Evolutionary conservation across 2,113 vertebrate genomes (phyloP).

Genomic region (Pimephales promelas): DNA sequence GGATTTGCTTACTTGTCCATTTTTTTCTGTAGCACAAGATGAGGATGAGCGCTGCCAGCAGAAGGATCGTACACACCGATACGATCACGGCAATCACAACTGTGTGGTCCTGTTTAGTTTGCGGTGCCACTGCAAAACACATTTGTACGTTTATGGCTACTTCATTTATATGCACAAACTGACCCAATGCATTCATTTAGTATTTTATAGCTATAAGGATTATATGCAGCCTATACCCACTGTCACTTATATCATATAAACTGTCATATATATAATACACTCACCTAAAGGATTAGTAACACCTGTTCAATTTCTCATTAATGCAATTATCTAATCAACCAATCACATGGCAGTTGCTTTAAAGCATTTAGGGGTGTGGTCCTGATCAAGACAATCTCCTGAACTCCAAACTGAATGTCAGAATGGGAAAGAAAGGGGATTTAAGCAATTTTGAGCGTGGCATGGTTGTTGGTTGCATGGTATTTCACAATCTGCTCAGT

Average conservation of each 20-base stretch:
- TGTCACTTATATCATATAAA: not conserved
- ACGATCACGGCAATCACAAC: constrained; percentile 55
- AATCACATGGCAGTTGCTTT: no score
- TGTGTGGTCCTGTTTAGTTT: constrained; percentile 61
- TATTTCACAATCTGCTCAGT: no score
- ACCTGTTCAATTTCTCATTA: no score
- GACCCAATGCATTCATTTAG: not conserved
- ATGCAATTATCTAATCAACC: no score
- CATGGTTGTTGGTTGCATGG: no score
- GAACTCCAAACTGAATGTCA: no score
- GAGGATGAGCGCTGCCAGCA: constrained; percentile 61
- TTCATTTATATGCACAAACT: not conserved
- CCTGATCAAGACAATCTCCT: no score
- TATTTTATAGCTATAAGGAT: not conserved
- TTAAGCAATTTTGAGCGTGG: no score
- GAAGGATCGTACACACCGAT: constrained; percentile 61
- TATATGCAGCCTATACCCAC: not conserved
- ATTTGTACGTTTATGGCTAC: constrained; percentile 22
- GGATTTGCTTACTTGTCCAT: constrained; percentile 65
- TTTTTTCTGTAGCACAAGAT: constrained; percentile 65
- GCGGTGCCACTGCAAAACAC: constrained; percentile 62
- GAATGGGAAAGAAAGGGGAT: no score
- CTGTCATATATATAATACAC: not conserved
- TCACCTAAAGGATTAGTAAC: no score
- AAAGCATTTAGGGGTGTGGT: no score